Conservation (phyloP, 2,888 invertebrate species). For the Troides aeacus region DNA sequence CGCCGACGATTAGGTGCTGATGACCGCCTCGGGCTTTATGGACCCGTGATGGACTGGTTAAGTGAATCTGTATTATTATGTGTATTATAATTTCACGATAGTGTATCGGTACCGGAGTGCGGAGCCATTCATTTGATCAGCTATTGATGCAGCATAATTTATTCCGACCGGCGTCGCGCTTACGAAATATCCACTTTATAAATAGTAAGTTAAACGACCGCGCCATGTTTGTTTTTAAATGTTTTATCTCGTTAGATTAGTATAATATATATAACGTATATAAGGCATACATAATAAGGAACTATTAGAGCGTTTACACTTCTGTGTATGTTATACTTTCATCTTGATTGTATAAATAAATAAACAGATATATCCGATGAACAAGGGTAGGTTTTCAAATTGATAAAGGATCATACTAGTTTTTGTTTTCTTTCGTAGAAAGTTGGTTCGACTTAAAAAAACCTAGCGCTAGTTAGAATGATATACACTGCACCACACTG, state of each 20-base stretch:
- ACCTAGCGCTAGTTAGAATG: no score
- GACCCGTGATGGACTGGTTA: slow-evolving; percentile 42
- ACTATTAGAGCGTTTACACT: no score
- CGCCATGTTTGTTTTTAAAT: slow-evolving; percentile 20
- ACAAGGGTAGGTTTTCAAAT: no score
- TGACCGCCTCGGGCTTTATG: slow-evolving; percentile 31
- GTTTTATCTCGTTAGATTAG: background rate
- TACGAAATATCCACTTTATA: slow-evolving; percentile 11
- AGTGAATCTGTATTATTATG: slow-evolving; percentile 43
- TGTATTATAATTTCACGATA: slow-evolving; percentile 37
- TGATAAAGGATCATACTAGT: no score
- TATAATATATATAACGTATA: background rate
- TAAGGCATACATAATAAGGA: no score
- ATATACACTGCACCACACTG: no score
- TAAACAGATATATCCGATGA: no score
- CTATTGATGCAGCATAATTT: slow-evolving; percentile 17
- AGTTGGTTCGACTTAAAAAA: no score
- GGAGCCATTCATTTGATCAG: slow-evolving; percentile 18
- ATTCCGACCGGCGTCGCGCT: slow-evolving; percentile 6
- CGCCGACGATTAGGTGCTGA: slow-evolving; percentile 18
- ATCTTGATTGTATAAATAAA: no score
- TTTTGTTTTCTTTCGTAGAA: no score
- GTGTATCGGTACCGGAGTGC: slow-evolving; percentile 30
- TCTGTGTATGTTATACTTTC: no score
- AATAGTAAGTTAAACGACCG: background rate